These are phyloP conservation scores for Halcyon malimbica DNA, from an alignment of 2,113 vertebrate species.

Conservation along the genomic window DNA sequence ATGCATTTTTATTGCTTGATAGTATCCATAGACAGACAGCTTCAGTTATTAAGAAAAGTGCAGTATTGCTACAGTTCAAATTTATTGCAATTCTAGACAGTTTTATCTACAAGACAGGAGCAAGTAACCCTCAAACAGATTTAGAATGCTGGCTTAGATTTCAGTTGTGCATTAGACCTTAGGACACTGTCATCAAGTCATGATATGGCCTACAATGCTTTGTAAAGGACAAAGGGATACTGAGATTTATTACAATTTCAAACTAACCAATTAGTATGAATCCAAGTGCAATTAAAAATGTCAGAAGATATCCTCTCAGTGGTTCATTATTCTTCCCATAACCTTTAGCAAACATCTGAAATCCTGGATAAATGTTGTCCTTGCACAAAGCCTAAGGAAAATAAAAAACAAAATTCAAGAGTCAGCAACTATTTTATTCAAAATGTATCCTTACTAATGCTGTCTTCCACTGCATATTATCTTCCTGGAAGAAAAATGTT, in stretches of 20 bases:
- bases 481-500: neutral
- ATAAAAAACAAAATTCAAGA: neutral
- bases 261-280: slow-evolving; percentile 96
- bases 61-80: neutral
- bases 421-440: neutral
- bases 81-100: neutral
- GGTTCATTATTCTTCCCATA: slow-evolving; percentile 99
- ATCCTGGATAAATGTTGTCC: slow-evolving; percentile 96
- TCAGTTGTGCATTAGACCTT: neutral
- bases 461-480: neutral
- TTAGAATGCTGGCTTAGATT: neutral
- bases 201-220: neutral
- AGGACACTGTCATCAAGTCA: neutral
- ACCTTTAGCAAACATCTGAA: slow-evolving; percentile 92
- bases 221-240: neutral
- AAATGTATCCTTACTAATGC: neutral
- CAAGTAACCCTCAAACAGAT: neutral
- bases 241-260: neutral
- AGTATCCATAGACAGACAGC: neutral
- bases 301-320: slow-evolving; percentile 93
- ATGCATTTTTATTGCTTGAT: neutral
- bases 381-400: slow-evolving; percentile 91
- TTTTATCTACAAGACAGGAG: accelerated
- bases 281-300: slow-evolving; percentile 92
- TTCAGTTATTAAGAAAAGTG: neutral